Percentiles rank a stretch among this genome's conserved stretches.
Conservation (phyloP, 2,888 invertebrate species). For the Latrodectus hesperus region DNA sequence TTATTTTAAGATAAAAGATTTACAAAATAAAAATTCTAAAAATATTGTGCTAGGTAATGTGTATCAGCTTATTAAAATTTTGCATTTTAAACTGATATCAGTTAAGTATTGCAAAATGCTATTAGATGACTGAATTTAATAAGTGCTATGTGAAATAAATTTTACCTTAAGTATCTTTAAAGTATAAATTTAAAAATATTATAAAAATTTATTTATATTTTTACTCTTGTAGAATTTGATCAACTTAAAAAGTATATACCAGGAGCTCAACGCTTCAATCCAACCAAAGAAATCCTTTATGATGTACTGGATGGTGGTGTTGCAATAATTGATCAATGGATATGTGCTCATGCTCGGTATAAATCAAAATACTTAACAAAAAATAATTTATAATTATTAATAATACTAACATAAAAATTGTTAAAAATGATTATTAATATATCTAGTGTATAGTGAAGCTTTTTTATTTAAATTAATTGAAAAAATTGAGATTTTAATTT, state of each 20-base stretch:
- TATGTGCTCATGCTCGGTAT: conserved; percentile 88
- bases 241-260: conserved; percentile 77
- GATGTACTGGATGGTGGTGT: conserved; percentile 81
- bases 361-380: background rate
- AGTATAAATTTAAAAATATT: background rate
- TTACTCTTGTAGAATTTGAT: conserved; percentile 74
- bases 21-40: no score
- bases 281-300: conserved; percentile 75
- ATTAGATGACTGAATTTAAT: background rate
- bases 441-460: no score
- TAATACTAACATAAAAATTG: background rate
- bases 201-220: background rate
- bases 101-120: background rate
- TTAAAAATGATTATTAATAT: no score
- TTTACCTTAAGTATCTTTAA: background rate
- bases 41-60: background rate
- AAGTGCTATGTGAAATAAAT: background rate
- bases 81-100: background rate
- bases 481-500: no score
- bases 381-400: background rate
- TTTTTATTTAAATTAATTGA: no score
- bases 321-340: conserved; percentile 96
- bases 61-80: background rate
- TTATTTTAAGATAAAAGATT: no score
- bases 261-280: conserved; percentile 76